Base-by-base conservation (phyloP, 1,140 invertebrate species). In the Drosophila orosa region DNA sequence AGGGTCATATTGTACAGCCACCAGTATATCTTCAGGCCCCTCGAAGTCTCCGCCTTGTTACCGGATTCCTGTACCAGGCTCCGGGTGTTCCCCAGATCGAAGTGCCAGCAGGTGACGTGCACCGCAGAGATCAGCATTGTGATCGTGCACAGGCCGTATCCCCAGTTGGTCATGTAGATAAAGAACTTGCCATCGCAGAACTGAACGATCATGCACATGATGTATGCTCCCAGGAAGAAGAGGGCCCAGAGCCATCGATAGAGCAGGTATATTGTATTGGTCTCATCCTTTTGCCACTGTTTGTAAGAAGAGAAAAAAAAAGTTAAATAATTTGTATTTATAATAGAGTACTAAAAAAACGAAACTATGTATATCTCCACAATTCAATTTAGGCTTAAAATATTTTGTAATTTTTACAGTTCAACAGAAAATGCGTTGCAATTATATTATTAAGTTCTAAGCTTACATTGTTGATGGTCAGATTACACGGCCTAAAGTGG, bases 141-240 rank as follows among this genome's bases (percentile, higher is more conserved):
- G 10, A 85, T n/a, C 12, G 81, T 60, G 45, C 94, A 94, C 0
- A 95, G 68, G 0, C 93, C 81, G 72, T 95, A 93, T 22, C 95
- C 95, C 95, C 96, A 96, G 89, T 96, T 95, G 25, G 96, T 96
- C 68, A 96, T 93, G 85, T 96, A 96, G 40, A 96, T 96, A 35
- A 95, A 94, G 67, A 85, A 84, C 66, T 79, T 90, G 25, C 91
- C 91, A 48, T 78, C 78, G 44, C 75, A 83, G 39, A 78, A 92
- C 68, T 93, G 71, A 54, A 94, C 92, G 15, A 93, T 91, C 0
- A 94, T 63, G 15, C 94, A 94, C 40, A 92, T 92, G 1, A 94
- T 65, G 25, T 93, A 84, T 0, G 94, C 93, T 7, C 73, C 67
- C 8, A 93, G 54, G 91, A 95, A 95, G 5, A 91, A 73, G 13